Base-by-base conservation (phyloP, 2,888 invertebrate genomes). In the Blastobasis adustella region DNA sequence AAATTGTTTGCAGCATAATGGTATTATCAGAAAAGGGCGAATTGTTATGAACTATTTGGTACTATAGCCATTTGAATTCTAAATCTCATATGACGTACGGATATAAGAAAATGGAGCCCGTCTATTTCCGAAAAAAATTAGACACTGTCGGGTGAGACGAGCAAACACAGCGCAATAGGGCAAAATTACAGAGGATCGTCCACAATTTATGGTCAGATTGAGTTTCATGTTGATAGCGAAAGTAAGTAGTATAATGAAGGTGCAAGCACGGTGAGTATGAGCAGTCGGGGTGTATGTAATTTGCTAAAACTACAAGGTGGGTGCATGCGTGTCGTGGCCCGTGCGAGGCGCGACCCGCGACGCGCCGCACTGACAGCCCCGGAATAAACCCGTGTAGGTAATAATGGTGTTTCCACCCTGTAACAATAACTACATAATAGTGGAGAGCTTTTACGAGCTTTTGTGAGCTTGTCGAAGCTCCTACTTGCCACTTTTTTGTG, bases 361-460 rank as follows among this genome's bases (percentile, higher is more conserved):
- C 71, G 74, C 71, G 75, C 78, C 75, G 74, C 78, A 83, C 78
- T 23, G 23, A 23, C 23, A 23, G 23, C 23, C 83, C 82, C 81
- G 82, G 83, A 84, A 82, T 79, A 82, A 82, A 82, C 72, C 71
- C 72, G 73, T 76, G 82, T 88, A 85, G 86, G 82, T 88, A 85
- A 88, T 88, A 86, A 86, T 85, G 83, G 88, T 87, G 85, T 86
- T 88, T 86, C 83, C 86, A 88, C 85, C 76, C 84, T 72, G 85
- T 87, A 87, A 87, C 86, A 87, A 86, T 86, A 88, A 87, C 85
- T 85, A 85, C 87, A 84, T 86, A 87, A 87, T 87, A 88, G 86
- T 85, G 71, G 78, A 87, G 85, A 77, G 85, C 82, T 83, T 88
- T 87, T 87, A 87, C 82, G 87, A 88, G 85, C 88, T 88, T 88